Conservation (phyloP, 2,888 invertebrate genomes). For the Lycocerus yunnanus region DNA sequence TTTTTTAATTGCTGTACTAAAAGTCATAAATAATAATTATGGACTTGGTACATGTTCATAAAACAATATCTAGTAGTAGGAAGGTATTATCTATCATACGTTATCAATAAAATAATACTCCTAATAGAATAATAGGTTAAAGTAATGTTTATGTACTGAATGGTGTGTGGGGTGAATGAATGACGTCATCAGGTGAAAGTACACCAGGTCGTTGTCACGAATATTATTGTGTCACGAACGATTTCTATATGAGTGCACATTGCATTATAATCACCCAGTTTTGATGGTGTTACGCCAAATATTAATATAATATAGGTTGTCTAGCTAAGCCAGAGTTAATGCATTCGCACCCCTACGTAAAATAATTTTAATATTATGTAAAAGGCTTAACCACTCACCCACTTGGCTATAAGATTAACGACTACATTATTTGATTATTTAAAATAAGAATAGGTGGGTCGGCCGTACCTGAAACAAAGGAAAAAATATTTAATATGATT, state of each 20-base stretch:
- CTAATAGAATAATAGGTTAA: constrained; percentile 8
- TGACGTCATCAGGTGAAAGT: constrained; percentile 39
- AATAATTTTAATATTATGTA: background rate
- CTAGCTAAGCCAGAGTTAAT: background rate
- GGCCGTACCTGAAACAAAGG: background rate
- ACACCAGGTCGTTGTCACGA: constrained; percentile 34
- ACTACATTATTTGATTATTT: background rate
- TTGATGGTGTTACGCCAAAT: constrained; percentile 5
- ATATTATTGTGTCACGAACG: constrained; percentile 23
- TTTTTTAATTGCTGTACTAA: background rate
- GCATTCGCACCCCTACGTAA: background rate
- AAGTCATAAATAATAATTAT: background rate
- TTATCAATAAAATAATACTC: background rate
- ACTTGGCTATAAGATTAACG: background rate
- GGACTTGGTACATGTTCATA: too few relatives aligned
- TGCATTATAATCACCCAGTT: constrained; percentile 23
- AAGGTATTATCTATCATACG: background rate
- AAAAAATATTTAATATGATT: background rate
- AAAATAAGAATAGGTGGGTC: background rate
- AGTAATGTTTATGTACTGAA: constrained; percentile 15
- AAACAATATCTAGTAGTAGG: background rate
- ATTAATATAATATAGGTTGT: background rate
- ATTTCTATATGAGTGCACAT: constrained; percentile 17
- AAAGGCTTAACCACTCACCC: background rate
- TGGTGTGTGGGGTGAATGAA: constrained; percentile 32